phyloP scores from a whole-genome alignment of 1,140 invertebrate species.

The Caerostris extrusa region DNA sequence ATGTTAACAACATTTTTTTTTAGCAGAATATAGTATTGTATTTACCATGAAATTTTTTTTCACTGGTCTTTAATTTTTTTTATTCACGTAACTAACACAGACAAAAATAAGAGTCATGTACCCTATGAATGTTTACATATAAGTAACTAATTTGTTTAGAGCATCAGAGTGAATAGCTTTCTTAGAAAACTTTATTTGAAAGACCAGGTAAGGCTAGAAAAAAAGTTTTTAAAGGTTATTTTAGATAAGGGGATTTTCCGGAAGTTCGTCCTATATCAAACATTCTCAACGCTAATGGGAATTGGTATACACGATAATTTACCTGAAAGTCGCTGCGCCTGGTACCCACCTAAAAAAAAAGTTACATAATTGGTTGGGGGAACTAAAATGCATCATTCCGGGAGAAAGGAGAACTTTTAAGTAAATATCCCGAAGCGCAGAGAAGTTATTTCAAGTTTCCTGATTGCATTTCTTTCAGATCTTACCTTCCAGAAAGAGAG shows the following conservation, averaged over 20 bases:
- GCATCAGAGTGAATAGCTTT: neutral
- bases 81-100: no score
- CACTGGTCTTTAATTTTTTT: no score
- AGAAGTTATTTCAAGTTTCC: conserved; percentile 28
- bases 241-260: neutral
- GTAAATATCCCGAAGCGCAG: conserved; percentile 19
- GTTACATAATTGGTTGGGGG: conserved; percentile 11
- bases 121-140: neutral
- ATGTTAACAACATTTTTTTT: no score
- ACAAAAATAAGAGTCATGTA: neutral
- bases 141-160: neutral
- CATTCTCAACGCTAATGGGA: conserved; percentile 25
- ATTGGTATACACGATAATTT: conserved; percentile 29
- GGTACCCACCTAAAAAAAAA: neutral
- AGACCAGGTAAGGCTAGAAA: neutral
- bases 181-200: neutral
- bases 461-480: conserved; percentile 19
- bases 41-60: no score
- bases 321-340: conserved; percentile 1
- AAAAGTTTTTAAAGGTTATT: neutral
- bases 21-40: no score
- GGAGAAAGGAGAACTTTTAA: conserved; percentile 10
- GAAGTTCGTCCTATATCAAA: conserved; percentile 12
- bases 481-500: neutral
- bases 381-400: neutral